These are phyloP conservation scores for Gymnocephalus cernua DNA, from an alignment of 2,113 vertebrate species.

Conservation along the genomic window DNA sequence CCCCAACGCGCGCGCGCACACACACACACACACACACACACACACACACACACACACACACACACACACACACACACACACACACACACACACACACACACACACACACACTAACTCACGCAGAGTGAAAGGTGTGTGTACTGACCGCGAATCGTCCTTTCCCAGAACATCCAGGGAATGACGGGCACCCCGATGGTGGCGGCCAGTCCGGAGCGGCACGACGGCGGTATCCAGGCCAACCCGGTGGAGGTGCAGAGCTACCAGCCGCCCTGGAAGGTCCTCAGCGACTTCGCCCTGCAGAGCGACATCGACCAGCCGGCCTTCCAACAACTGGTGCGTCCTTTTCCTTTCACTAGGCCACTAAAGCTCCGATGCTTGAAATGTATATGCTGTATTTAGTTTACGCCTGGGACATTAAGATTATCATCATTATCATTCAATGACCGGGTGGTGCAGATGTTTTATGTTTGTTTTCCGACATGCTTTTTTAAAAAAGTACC, in stretches of 20 bases:
- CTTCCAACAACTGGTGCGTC: conserved; percentile 98
- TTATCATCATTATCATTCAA: not conserved
- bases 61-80: not conserved
- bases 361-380: not conserved
- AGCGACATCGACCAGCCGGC: conserved; percentile 99
- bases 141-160: conserved; percentile 36
- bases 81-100: not conserved
- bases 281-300: conserved; percentile 99
- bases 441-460: not conserved
- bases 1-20: not conserved
- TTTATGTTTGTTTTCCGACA: not conserved
- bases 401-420: not conserved
- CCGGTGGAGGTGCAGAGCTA: conserved; percentile 99
- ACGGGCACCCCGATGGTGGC: conserved; percentile 99
- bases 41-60: not conserved
- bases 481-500: not conserved
- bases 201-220: conserved; percentile 96
- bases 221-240: conserved; percentile 97
- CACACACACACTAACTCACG: not conserved
- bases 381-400: not conserved
- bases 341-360: not conserved
- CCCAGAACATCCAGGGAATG: conserved; percentile 99
- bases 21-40: not conserved
- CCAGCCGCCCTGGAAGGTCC: conserved; percentile 99
- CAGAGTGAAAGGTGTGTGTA: not conserved